These are phyloP conservation scores for Leuciscus waleckii DNA, from an alignment of 2,797 vertebrate species.

Conservation along the genomic window DNA sequence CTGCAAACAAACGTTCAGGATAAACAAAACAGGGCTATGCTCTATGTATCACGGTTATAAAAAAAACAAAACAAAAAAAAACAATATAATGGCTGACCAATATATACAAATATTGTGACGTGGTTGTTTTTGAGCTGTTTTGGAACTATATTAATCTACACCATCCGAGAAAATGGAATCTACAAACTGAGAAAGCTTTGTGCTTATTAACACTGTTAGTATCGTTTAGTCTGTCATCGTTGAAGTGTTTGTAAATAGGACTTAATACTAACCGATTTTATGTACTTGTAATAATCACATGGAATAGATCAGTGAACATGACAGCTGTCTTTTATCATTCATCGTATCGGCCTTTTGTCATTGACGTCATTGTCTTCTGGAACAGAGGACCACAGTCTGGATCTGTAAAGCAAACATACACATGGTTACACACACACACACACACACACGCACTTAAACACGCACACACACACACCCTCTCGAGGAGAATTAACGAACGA, in stretches of 20 bases:
- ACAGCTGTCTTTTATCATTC: slow-evolving; percentile 76
- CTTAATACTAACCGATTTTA: slow-evolving; percentile 93
- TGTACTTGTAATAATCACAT: slow-evolving; percentile 93
- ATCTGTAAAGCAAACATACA: slow-evolving; percentile 5
- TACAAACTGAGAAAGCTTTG: slow-evolving; percentile 86
- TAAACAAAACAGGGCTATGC: slow-evolving; percentile 49
- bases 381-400: slow-evolving; percentile 17
- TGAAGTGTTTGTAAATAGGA: slow-evolving; percentile 99
- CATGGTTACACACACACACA: not conserved
- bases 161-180: slow-evolving; percentile 87
- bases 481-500: slow-evolving; percentile 20
- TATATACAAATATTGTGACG: slow-evolving; percentile 91
- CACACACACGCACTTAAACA: not conserved
- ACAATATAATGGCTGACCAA: slow-evolving; percentile 82
- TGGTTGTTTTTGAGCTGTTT: slow-evolving; percentile 94
- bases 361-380: slow-evolving; percentile 53
- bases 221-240: slow-evolving; percentile 92
- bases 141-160: slow-evolving; percentile 95
- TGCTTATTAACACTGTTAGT: slow-evolving; percentile 93
- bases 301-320: slow-evolving; percentile 84
- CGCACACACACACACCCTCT: not conserved
- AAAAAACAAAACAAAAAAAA: slow-evolving; percentile 59
- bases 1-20: slow-evolving; percentile 65
- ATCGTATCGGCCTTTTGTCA: slow-evolving; percentile 61
- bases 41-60: slow-evolving; percentile 66